Base-by-base conservation (phyloP, 2,888 invertebrate species). In the Cistogaster globosa region DNA sequence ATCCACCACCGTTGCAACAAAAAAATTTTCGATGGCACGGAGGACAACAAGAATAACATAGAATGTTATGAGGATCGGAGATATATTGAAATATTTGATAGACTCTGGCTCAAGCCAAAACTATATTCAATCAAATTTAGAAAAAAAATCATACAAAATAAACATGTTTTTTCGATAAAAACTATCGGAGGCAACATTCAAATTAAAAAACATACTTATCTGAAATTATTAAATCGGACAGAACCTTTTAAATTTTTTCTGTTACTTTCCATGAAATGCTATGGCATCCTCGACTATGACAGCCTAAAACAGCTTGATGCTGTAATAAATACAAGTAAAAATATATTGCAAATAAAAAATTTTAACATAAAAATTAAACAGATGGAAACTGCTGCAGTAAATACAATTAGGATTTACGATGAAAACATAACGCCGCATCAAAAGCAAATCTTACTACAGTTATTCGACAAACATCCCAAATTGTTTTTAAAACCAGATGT, bases 401-500 rank as follows among this genome's bases (percentile, higher is more conserved):
- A 62, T 53, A 48, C 45, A 9, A 45, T 45, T 14, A 45, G 14
- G 12, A 45, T 45, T 14, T 14, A 14, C 12, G 14, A 9, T 45
- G 45, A 45, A 9, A 9, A 45, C 12, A 9, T 45, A 45, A 45
- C 14, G 45, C 9, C 45, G 12, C 12, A n/a, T n/a, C n/a, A n/a
- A n/a, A n/a, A n/a, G n/a, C n/a, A n/a, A n/a, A n/a, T n/a, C n/a
- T n/a, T n/a, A 45, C 9, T 45, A 45, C 45, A 45, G 14, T 45
- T 45, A 14, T 45, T 38, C 8, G 45, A 45, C 12, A 36, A 63
- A 12, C 57, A 14, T 45, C 45, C 45, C 12, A 45, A 45, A 45
- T 14, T 82, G 11, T 76, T 82, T 38, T 12, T 68, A 36, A 60
- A 63, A 45, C 72, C 65, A 9, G 42, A 75, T 9, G 75, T 71